Evolutionary conservation across 2,888 invertebrate genomes (phyloP), one percentile per base, ranked within the genome.

Genomic region (Zelleria hepariella): DNA sequence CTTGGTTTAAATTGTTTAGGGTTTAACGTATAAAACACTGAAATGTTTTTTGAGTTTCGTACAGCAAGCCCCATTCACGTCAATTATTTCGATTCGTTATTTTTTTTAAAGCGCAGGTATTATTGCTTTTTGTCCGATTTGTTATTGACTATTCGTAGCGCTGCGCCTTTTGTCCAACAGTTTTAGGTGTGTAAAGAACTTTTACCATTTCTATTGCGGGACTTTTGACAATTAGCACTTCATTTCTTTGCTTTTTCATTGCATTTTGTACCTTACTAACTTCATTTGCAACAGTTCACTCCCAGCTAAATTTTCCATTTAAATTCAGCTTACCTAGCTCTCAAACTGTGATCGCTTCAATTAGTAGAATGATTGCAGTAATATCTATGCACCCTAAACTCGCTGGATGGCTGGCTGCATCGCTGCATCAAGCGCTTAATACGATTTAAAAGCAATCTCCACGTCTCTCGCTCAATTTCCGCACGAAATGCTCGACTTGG

Each of bases 401-500:
- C 10, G 49, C 15, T 26, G 26, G 20, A 18, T 48, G 48, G 48
- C 51, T 48, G 62, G 62, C 62, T 64, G 64, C 70, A 65, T 58
- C 63, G 61, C 64, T 68, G 70, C 70, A 70, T 64, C 65, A 62
- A 66, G 75, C 78, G 74, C 71, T 67, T 82, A 85, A 86, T 73
- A 70, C 71, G 78, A 85, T 86, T 85, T 84, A 83, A 84, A 84
- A 82, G 78, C 86, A 84, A 86, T 86, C 82, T 82, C 80, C 69
- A 66, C 69, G 32, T 67, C 69, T 74, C 73, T 70, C 77, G 81
- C 77, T 78, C 79, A 82, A 85, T 85, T 86, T 86, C 84, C 84
- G 75, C 66, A 67, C 67, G 70, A 68, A 80, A 81, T 76, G 74
- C 72, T 72, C 68, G 68, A 71, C 72, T 70, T 73, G 72, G 67